These are phyloP conservation scores for Lasioglossum leucozonium DNA, from an alignment of 2,888 invertebrate genomes.

Conservation along the genomic window DNA sequence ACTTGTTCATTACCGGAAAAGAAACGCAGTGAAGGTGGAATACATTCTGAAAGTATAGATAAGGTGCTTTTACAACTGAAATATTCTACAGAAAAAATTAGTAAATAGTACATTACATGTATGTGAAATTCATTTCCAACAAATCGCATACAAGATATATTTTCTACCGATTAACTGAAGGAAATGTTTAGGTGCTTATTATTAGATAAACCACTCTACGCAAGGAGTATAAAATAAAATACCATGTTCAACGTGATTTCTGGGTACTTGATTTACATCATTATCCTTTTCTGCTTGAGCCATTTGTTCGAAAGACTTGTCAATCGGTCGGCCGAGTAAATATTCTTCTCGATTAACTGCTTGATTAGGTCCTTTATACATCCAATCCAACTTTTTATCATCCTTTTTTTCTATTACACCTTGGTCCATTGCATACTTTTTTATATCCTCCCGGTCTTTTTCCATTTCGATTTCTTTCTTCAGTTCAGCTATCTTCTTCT, in stretches of 20 bases:
- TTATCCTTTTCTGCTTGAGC: constrained; percentile 86
- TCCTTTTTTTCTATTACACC: constrained; percentile 85
- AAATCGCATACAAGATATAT: neutral
- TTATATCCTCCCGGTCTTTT: constrained; percentile 88
- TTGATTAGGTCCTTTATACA: constrained; percentile 90
- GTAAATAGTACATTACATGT: neutral
- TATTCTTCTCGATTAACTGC: constrained; percentile 94
- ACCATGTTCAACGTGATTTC: constrained; percentile 89
- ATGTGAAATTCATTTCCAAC: neutral
- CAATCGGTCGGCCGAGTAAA: constrained; percentile 92
- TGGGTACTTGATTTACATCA: constrained; percentile 84
- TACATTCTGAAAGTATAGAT: constrained; percentile 86
- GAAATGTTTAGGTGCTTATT: neutral
- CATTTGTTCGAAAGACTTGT: constrained; percentile 91
- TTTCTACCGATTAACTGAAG: neutral
- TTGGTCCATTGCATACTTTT: constrained; percentile 86
- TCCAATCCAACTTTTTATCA: constrained; percentile 92
- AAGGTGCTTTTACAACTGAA: neutral
- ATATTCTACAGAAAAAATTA: neutral
- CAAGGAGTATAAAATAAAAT: constrained; percentile 28
- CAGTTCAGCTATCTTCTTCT: constrained; percentile 88
- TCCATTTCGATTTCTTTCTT: constrained; percentile 89
- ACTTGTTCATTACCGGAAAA: constrained; percentile 89
- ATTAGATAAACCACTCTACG: neutral
- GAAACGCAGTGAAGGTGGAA: constrained; percentile 90